Evolutionary conservation across 2,888 invertebrate species (phyloP).

Genomic region (Panzeria rudis): DNA sequence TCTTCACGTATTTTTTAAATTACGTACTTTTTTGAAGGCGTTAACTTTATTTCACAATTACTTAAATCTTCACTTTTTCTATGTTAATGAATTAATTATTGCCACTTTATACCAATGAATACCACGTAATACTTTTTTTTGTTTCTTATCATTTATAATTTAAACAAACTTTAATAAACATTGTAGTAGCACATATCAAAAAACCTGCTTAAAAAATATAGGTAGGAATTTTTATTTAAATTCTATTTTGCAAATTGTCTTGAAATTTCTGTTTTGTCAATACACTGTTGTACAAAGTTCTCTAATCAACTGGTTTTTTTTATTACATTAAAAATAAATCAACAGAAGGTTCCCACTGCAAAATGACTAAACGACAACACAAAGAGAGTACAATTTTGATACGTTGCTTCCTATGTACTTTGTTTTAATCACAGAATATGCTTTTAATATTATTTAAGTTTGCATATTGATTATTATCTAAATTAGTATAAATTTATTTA

Average conservation of each 20-base stretch:
- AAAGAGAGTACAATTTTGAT: conserved; percentile 4
- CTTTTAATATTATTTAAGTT: background rate
- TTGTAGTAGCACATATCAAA: background rate
- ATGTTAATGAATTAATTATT: conserved; percentile 43
- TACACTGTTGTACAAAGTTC: conserved; percentile 54
- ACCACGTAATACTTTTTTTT: conserved; percentile 49
- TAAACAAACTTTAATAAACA: conserved; percentile 22
- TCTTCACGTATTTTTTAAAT: background rate
- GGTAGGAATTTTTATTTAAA: background rate
- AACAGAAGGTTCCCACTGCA: conserved; percentile 20
- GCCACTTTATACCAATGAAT: background rate
- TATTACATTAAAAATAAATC: conserved; percentile 27
- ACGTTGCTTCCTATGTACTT: too few relatives aligned
- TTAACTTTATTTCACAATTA: conserved; percentile 66
- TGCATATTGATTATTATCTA: background rate
- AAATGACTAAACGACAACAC: conserved; percentile 28
- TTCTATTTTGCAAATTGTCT: conserved; percentile 11
- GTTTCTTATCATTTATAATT: conserved; percentile 25
- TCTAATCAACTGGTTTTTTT: conserved; percentile 67
- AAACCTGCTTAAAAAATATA: background rate
- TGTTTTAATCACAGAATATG: too few relatives aligned
- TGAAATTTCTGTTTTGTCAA: conserved; percentile 16
- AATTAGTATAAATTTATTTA: background rate
- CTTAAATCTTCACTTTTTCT: conserved; percentile 24
- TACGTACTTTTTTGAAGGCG: conserved; percentile 50